These are phyloP conservation scores for Cepphus grylle DNA, from an alignment of 2,113 vertebrate genomes.

Conservation along the genomic window DNA sequence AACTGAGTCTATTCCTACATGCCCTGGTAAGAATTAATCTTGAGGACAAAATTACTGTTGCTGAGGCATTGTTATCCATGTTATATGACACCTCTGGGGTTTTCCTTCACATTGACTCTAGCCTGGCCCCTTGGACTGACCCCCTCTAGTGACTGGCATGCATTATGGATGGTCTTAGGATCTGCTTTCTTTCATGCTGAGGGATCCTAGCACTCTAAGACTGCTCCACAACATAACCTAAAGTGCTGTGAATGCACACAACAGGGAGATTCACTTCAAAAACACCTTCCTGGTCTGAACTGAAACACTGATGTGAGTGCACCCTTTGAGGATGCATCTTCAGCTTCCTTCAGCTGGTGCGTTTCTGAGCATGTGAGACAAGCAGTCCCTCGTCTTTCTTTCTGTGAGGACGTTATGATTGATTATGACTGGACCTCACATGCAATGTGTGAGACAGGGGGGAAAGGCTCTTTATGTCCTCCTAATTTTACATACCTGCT, in stretches of 20 bases:
- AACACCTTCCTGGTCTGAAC: neutral
- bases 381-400: neutral
- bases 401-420: rapidly evolving
- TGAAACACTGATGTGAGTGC: neutral
- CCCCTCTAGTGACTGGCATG: neutral
- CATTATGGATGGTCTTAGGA: neutral
- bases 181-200: neutral
- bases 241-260: neutral
- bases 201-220: neutral
- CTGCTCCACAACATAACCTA: neutral
- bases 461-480: neutral
- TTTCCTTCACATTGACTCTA: neutral
- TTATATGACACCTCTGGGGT: neutral
- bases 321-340: neutral
- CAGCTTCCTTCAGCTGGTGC: neutral
- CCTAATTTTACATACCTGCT: neutral
- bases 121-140: neutral
- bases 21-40: neutral
- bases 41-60: neutral
- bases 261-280: neutral
- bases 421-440: neutral
- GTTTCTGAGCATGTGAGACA: neutral
- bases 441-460: rapidly evolving
- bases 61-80: neutral
- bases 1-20: neutral